Evolutionary conservation across 1,140 invertebrate genomes (phyloP).

Genomic region (Diplogasteroides magnus): DNA sequence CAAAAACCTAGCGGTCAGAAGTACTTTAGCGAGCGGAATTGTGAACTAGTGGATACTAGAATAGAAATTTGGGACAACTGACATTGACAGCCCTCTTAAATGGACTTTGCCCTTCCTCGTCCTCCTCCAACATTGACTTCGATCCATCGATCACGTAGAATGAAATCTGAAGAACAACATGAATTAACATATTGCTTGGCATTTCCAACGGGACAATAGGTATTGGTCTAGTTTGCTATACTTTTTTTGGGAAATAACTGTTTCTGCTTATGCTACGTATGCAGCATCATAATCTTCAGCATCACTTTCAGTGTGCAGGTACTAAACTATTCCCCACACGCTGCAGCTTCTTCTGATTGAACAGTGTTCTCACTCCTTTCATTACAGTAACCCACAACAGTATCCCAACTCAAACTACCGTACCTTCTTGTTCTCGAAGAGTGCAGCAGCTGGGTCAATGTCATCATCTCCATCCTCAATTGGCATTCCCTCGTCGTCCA

Average conservation of each 20-base stretch:
- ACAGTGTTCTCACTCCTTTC: too few relatives aligned
- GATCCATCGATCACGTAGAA: slow-evolving; percentile 10
- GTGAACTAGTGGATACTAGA: background rate
- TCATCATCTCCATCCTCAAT: too few relatives aligned
- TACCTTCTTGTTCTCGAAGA: too few relatives aligned
- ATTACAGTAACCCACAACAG: too few relatives aligned
- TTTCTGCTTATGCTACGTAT: background rate
- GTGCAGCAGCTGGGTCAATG: too few relatives aligned
- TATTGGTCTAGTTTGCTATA: background rate
- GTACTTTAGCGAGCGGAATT: background rate
- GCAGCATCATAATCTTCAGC: background rate
- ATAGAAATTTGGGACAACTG: background rate
- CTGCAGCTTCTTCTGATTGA: too few relatives aligned
- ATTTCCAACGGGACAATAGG: background rate
- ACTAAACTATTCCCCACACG: too few relatives aligned
- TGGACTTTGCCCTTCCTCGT: background rate
- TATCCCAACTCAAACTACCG: too few relatives aligned
- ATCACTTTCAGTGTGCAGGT: background rate
- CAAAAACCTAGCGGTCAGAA: background rate
- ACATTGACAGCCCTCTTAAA: background rate
- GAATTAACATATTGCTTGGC: background rate
- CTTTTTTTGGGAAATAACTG: background rate
- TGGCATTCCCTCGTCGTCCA: too few relatives aligned
- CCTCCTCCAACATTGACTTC: slow-evolving; percentile 2
- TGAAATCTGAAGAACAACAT: background rate